These are phyloP conservation scores for Onthophagus taurus DNA, from an alignment of 1,140 invertebrate species.

Conservation along the genomic window DNA sequence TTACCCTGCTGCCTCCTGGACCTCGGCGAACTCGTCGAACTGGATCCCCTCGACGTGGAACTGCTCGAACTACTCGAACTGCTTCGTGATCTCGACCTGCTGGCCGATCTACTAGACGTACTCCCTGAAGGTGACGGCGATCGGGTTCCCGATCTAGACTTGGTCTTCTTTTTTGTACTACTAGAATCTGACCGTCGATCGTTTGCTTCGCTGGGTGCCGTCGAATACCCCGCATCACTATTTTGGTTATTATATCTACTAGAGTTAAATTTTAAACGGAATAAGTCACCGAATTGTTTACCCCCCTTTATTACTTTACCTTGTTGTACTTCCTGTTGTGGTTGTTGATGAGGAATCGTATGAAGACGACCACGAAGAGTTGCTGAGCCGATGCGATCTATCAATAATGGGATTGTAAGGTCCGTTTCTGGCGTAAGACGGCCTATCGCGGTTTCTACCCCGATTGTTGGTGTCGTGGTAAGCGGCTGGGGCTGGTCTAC, in stretches of 20 bases:
- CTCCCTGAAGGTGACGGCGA: constrained; percentile 39
- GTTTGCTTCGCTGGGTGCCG: constrained; percentile 28
- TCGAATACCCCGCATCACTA: constrained; percentile 34
- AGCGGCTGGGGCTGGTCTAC: constrained; percentile 5
- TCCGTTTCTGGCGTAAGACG: constrained; percentile 41
- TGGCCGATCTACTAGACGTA: constrained; percentile 44
- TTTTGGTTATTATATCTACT: constrained; percentile 29
- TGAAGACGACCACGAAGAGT: constrained; percentile 32
- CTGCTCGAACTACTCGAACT: constrained; percentile 38
- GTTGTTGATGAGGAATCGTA: constrained; percentile 13
- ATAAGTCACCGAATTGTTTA: constrained; percentile 17
- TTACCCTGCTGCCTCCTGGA: constrained; percentile 34
- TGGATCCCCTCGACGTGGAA: constrained; percentile 31
- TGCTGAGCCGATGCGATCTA: constrained; percentile 38
- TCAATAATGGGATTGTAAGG: constrained; percentile 39
- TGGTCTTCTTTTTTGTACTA: constrained; percentile 38
- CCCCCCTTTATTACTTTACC: constrained; percentile 31
- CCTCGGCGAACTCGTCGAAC: constrained; percentile 32
- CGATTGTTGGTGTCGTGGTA: constrained; percentile 29
- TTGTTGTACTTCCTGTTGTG: constrained; percentile 25
- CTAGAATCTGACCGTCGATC: constrained; percentile 30
- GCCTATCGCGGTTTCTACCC: constrained; percentile 34
- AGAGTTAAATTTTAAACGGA: constrained; percentile 12
- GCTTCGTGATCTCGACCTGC: constrained; percentile 43
- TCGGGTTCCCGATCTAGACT: constrained; percentile 41